Conservation (phyloP, 2,113 vertebrate species). For the Apteryx mantelli region DNA sequence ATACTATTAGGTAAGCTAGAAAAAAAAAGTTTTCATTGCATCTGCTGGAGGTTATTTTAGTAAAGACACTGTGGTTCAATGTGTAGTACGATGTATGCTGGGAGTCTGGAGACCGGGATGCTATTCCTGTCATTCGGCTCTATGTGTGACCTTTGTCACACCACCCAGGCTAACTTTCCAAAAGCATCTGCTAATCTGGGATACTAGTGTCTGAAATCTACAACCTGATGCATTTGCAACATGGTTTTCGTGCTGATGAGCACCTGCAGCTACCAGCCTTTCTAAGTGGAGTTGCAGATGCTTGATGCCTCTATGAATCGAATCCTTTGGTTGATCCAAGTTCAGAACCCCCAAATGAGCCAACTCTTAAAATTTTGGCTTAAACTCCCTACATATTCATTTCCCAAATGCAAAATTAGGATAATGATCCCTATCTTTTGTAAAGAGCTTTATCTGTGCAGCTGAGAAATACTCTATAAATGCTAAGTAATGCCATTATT, state of each 20-base stretch:
- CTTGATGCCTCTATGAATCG: not conserved
- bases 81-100: not conserved
- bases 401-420: slow-evolving; percentile 26
- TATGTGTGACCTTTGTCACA: not conserved
- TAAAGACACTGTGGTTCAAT: not conserved
- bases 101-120: not conserved
- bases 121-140: not conserved
- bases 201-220: not conserved
- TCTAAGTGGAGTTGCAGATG: not conserved
- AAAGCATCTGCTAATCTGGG: not conserved
- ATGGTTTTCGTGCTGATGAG: not conserved
- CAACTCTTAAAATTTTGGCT: slow-evolving; percentile 28
- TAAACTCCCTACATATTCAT: not conserved
- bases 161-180: not conserved
- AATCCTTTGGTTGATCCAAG: not conserved
- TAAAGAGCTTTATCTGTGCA: slow-evolving; percentile 5
- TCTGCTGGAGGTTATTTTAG: not conserved
- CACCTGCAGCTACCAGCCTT: not conserved
- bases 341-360: not conserved
- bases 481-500: not conserved
- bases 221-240: not conserved
- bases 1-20: not conserved
- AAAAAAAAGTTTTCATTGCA: not conserved
- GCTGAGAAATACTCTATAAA: not conserved
- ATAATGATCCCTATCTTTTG: slow-evolving; percentile 30